These are phyloP conservation scores for Neolamprologus caudopunctatus DNA, from an alignment of 2,113 vertebrate species.

Conservation along the genomic window DNA sequence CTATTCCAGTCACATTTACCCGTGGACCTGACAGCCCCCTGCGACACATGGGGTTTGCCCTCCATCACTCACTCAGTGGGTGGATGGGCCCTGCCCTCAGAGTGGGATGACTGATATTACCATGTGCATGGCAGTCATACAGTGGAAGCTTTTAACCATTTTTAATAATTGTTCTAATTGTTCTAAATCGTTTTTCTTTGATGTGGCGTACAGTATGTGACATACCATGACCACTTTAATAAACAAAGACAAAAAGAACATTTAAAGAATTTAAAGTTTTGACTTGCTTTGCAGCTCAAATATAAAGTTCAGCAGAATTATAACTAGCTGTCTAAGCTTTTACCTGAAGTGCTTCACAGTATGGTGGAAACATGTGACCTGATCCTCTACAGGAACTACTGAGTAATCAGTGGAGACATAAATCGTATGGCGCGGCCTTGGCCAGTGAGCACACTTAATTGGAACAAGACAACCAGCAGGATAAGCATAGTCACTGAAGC, in stretches of 20 bases:
- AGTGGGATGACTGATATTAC: neutral
- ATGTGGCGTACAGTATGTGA: neutral
- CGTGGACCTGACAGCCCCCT: neutral
- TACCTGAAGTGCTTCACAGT: neutral
- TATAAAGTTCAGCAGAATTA: neutral
- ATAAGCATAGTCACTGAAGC: neutral
- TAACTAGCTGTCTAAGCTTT: neutral
- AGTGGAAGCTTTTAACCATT: neutral
- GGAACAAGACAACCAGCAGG: neutral
- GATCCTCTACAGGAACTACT: neutral
- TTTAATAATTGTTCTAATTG: neutral
- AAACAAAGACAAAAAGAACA: neutral
- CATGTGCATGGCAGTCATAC: neutral
- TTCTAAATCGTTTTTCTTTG: neutral
- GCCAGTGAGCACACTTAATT: neutral
- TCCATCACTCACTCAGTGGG: neutral
- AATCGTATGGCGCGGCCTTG: neutral
- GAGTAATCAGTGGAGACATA: neutral
- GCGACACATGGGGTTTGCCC: neutral
- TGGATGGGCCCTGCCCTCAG: neutral
- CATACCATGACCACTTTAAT: neutral
- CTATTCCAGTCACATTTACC: neutral
- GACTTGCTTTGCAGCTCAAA: neutral
- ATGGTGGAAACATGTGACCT: neutral
- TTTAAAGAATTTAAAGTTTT: neutral